phyloP scores from a whole-genome alignment of 2,113 vertebrate genomes.

The Gila orcuttii region DNA sequence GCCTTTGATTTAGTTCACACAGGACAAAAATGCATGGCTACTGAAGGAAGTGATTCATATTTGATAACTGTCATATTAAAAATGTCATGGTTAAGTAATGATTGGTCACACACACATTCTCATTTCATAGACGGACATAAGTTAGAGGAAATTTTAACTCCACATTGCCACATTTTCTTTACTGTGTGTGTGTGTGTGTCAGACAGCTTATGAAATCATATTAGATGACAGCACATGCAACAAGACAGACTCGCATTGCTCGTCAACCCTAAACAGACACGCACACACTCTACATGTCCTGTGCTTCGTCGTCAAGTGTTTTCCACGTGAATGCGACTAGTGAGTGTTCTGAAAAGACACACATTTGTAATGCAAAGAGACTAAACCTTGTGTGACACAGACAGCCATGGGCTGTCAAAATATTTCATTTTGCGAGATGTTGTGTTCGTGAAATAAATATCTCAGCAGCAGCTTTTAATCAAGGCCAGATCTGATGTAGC shows the following conservation, averaged over 20 bases:
- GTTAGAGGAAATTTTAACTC: neutral
- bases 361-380: conserved; percentile 47
- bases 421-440: conserved; percentile 21
- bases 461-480: neutral
- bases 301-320: conserved; percentile 15
- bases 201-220: neutral
- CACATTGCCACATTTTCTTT: neutral
- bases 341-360: conserved; percentile 23
- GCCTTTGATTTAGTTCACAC: neutral
- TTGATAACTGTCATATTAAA: conserved; percentile 21
- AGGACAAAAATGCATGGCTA: neutral
- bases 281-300: conserved; percentile 29
- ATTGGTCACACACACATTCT: neutral
- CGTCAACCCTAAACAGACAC: neutral
- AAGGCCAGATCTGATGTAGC: neutral
- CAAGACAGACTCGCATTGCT: neutral
- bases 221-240: neutral
- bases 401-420: conserved; percentile 67
- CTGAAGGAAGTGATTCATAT: neutral
- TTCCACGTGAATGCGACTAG: conserved; percentile 18
- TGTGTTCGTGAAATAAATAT: conserved; percentile 26
- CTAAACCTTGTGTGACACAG: conserved; percentile 27
- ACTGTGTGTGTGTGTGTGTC: conserved; percentile 11
- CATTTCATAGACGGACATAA: conserved; percentile 2
- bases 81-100: neutral